These are phyloP conservation scores for Bostrychus sinensis DNA, from an alignment of 2,113 vertebrate species.

Conservation along the genomic window DNA sequence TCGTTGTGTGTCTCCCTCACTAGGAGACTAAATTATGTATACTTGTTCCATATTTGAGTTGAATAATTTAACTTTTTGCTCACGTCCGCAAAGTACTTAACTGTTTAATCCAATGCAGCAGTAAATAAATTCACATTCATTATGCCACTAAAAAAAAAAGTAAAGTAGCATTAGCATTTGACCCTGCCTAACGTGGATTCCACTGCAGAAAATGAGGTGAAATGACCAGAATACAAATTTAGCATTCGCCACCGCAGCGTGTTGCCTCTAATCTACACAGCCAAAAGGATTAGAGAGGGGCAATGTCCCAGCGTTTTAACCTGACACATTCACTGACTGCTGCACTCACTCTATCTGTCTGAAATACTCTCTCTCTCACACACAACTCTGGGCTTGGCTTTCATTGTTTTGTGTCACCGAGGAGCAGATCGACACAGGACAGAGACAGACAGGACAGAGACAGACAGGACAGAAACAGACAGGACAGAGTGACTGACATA, in stretches of 20 bases:
- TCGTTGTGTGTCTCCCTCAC: too few relatives aligned
- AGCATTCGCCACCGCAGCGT: constrained; percentile 21
- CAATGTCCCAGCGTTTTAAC: constrained; percentile 50
- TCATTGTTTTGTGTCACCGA: constrained; percentile 21
- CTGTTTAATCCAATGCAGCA: too few relatives aligned
- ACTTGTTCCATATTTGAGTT: too few relatives aligned
- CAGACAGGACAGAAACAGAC: constrained; percentile 11
- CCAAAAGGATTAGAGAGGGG: constrained; percentile 53
- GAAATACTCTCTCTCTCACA: constrained; percentile 9
- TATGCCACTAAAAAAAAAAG: constrained; percentile 29
- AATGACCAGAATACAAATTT: constrained; percentile 51
- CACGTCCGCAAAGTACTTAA: too few relatives aligned
- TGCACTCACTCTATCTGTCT: constrained; percentile 23
- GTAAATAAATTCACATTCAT: constrained; percentile 4
- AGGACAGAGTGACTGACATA: not conserved
- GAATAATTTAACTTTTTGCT: too few relatives aligned
- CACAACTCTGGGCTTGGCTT: constrained; percentile 18
- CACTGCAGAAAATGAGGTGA: constrained; percentile 24
- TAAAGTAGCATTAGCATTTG: constrained; percentile 24
- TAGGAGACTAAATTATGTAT: too few relatives aligned
- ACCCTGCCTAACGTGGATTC: constrained; percentile 25
- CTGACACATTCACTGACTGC: constrained; percentile 42
- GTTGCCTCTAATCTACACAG: constrained; percentile 49
- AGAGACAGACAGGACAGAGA: constrained; percentile 11
- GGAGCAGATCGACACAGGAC: constrained; percentile 11